Conservation (phyloP, 2,113 vertebrate genomes). For the Siniperca knerii region DNA sequence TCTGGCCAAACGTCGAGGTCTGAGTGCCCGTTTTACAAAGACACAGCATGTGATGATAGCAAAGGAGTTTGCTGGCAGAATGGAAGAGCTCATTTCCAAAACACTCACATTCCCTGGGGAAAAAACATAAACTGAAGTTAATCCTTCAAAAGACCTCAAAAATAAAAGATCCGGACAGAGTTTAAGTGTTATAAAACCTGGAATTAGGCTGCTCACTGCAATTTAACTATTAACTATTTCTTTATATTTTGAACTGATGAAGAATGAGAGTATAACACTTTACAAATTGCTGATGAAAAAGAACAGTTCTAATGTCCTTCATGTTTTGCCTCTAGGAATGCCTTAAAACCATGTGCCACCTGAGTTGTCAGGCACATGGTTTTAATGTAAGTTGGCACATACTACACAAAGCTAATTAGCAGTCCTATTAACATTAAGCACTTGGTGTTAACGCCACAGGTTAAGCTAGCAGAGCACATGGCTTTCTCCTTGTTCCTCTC, state of each 20-base stretch:
- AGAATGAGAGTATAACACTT: not conserved
- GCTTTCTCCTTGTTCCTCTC: constrained; percentile 10
- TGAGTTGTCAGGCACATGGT: not conserved
- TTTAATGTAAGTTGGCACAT: constrained; percentile 52
- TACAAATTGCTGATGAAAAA: not conserved
- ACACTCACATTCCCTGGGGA: not conserved
- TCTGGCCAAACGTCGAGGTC: constrained; percentile 28
- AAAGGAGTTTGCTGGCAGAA: constrained; percentile 12
- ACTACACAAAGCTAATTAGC: constrained; percentile 71
- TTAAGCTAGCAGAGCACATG: constrained; percentile 63
- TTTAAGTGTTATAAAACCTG: not conserved
- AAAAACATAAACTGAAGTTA: not conserved
- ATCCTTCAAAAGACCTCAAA: not conserved
- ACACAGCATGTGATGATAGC: constrained; percentile 8
- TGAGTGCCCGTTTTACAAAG: constrained; percentile 28
- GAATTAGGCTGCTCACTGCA: not conserved
- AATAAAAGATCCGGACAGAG: not conserved
- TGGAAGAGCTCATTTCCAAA: not conserved
- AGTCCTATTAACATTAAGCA: constrained; percentile 58
- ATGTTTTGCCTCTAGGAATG: not conserved
- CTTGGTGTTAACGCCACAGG: constrained; percentile 49
- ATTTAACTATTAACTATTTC: not conserved
- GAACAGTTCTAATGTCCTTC: not conserved
- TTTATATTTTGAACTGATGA: not conserved
- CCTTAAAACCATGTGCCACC: constrained; percentile 23